Conservation (phyloP, 2,113 vertebrate genomes). For the Myanophis thanlyinensis region DNA sequence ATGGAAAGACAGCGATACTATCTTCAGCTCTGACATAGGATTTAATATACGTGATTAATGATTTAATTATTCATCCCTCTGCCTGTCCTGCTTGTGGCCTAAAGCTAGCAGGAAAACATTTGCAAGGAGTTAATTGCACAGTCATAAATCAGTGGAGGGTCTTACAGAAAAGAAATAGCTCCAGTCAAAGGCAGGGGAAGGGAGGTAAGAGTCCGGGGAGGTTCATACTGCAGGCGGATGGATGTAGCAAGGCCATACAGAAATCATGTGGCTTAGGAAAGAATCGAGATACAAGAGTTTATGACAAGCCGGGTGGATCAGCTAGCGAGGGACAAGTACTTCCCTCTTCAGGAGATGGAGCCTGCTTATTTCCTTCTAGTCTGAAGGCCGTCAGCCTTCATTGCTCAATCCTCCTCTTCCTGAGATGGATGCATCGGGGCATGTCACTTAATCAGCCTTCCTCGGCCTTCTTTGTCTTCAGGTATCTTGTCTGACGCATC, state of each 20-base stretch:
- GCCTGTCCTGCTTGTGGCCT: not conserved
- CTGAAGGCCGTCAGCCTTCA: not conserved
- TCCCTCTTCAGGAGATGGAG: not conserved
- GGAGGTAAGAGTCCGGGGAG: not conserved
- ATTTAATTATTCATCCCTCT: not conserved
- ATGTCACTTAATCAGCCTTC: not conserved
- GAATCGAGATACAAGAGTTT: not conserved
- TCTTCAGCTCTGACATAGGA: not conserved
- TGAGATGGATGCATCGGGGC: not conserved
- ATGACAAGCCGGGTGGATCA: not conserved
- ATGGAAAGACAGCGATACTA: not conserved
- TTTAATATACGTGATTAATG: not conserved
- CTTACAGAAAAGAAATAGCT: not conserved
- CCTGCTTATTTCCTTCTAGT: not conserved
- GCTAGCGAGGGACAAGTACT: not conserved
- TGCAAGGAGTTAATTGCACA: not conserved
- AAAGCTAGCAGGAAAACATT: not conserved
- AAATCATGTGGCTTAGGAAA: not conserved
- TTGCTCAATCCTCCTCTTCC: not conserved
- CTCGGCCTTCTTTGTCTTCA: not conserved
- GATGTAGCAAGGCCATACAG: not conserved
- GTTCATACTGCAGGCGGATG: not conserved
- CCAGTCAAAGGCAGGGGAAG: not conserved
- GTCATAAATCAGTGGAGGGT: not conserved
- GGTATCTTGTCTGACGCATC: not conserved